Base-by-base conservation (phyloP, 2,888 invertebrate species). In the Hipparchia sbordonii region DNA sequence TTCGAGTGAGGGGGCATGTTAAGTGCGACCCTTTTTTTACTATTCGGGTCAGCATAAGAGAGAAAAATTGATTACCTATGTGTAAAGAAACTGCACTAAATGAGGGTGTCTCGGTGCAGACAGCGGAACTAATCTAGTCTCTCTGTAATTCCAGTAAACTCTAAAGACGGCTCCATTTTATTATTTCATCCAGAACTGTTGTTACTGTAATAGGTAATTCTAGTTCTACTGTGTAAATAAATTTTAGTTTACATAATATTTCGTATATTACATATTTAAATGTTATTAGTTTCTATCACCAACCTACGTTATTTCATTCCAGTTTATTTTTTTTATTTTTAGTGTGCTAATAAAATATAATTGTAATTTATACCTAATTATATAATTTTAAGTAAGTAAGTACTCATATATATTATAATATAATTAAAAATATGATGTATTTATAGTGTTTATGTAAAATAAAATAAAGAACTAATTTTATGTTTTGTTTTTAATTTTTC, bases 61-160 rank as follows among this genome's bases (percentile, higher is more conserved):
- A 39, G 39, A 39, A 39, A 39, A 39, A 12, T 52, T 52, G 10
- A n/a, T 56, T 52, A 23, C 23, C 23, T 23, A 60, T 65, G 67
- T n/a, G 8, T 68, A 59, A 56, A 67, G 10, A 51, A 33, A 56
- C 45, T 56, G 46, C 62, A 74, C 74, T 71, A 48, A 66, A 83
- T 82, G 84, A 83, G 80, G 83, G 82, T 79, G 86, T 80, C 88
- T 89, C 86, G 86, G 85, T 87, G 89, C 87, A 85, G 39, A 39
- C 39, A 39, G 39, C 39, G 5, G 90, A 91, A 90, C 91, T 92
- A 90, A 90, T 93, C 93, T 93, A 93, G 93, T 93, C 93, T 92
- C 80, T 88, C 70, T 71, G 8, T 60, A 74, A 63, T 71, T 71
- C 74, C 62, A 67, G 59, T 57, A 71, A 60, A 67, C 51, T 23